Evolutionary conservation across 2,888 invertebrate genomes (phyloP).

Genomic region (Xylocampa areola): DNA sequence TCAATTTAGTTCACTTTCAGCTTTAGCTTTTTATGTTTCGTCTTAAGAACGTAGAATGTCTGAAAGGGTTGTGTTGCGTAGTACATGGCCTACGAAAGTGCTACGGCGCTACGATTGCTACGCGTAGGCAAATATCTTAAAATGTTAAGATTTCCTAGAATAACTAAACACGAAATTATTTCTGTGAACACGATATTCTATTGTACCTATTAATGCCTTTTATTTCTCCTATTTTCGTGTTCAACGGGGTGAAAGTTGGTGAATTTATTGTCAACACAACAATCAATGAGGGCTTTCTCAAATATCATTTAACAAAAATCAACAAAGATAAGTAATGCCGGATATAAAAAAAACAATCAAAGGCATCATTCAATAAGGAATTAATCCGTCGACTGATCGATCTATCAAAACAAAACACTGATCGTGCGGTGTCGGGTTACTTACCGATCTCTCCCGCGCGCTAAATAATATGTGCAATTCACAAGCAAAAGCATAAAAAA

Average conservation of each 20-base stretch:
- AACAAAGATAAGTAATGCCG: slow-evolving; percentile 36
- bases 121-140: neutral
- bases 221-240: neutral
- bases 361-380: slow-evolving; percentile 39
- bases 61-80: slow-evolving; percentile 41
- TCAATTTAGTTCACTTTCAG: neutral
- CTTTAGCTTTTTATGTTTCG: too few relatives aligned
- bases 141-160: too few relatives aligned
- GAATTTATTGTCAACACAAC: slow-evolving; percentile 30
- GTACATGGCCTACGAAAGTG: slow-evolving; percentile 54
- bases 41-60: neutral
- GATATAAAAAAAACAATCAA: slow-evolving; percentile 52
- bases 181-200: too few relatives aligned
- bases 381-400: slow-evolving; percentile 40
- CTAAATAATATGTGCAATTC: neutral
- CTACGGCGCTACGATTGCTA: slow-evolving; percentile 53
- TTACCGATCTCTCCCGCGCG: too few relatives aligned
- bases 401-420: slow-evolving; percentile 69
- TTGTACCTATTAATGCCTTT: too few relatives aligned
- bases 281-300: slow-evolving; percentile 48
- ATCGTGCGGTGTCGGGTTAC: slow-evolving; percentile 65
- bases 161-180: too few relatives aligned
- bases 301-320: slow-evolving; percentile 40
- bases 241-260: slow-evolving; percentile 29
- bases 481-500: neutral